Evolutionary conservation across 2,888 invertebrate species (phyloP).

Genomic region (Chloroclystis v-ata): DNA sequence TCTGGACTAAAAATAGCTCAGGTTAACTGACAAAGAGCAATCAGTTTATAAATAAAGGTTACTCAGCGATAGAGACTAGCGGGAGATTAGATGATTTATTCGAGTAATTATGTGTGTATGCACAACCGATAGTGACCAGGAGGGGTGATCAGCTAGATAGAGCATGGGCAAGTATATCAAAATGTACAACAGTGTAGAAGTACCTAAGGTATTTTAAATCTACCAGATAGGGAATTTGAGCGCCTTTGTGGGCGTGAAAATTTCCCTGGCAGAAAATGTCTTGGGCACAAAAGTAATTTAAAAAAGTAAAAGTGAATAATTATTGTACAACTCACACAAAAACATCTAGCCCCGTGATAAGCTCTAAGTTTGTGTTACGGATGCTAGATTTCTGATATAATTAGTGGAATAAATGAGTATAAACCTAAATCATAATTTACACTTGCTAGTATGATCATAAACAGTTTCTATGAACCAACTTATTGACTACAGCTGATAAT

Average conservation of each 20-base stretch:
- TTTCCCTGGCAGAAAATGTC: neutral
- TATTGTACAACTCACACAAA: too few species aligned
- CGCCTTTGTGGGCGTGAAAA: neutral
- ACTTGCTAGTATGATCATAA: neutral
- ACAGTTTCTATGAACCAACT: neutral
- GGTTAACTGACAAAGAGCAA: constrained; percentile 22
- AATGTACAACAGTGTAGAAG: neutral
- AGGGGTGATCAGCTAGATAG: constrained; percentile 2
- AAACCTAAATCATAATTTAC: too few species aligned
- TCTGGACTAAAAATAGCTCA: constrained; percentile 9
- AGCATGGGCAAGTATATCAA: neutral
- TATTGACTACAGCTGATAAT: neutral
- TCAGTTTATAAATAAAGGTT: constrained; percentile 21
- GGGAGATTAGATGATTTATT: constrained; percentile 59
- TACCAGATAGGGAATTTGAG: too few species aligned
- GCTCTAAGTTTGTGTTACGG: too few species aligned
- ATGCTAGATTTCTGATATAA: too few species aligned
- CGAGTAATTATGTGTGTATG: constrained; percentile 63
- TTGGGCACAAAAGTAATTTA: too few species aligned
- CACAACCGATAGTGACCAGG: constrained; percentile 51
- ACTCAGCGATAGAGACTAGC: constrained; percentile 21
- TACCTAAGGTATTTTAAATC: too few species aligned
- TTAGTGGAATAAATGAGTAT: too few species aligned
- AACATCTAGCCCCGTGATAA: too few species aligned
- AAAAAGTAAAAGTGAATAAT: too few species aligned